Conservation (phyloP, 2,113 vertebrate genomes). For the Romanogobio albipinnatus region DNA sequence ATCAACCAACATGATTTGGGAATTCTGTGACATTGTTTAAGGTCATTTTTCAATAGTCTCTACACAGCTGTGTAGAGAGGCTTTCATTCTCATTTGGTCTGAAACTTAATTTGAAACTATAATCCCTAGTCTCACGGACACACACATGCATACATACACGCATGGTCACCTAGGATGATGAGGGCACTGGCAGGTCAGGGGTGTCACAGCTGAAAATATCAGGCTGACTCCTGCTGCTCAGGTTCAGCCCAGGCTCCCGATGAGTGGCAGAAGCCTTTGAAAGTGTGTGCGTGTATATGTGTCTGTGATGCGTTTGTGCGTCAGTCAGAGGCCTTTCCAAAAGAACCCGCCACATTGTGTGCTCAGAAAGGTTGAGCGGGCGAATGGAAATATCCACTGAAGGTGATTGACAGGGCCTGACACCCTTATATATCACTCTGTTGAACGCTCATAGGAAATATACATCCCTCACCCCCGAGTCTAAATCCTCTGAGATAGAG, state of each 20-base stretch:
- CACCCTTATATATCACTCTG: constrained; percentile 48
- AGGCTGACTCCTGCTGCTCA: constrained; percentile 46
- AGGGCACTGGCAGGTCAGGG: constrained; percentile 50
- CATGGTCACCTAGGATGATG: constrained; percentile 13
- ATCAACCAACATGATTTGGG: neutral
- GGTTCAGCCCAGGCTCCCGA: constrained; percentile 35
- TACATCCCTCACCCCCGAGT: neutral
- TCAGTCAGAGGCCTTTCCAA: constrained; percentile 40
- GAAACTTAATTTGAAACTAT: constrained; percentile 30
- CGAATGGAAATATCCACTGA: constrained; percentile 54
- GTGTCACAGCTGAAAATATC: constrained; percentile 58
- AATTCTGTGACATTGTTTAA: neutral
- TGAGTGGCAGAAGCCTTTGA: constrained; percentile 57
- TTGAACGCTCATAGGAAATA: constrained; percentile 31
- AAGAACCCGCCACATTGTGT: constrained; percentile 22
- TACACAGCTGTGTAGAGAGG: neutral
- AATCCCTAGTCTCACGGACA: neutral
- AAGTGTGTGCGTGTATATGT: constrained; percentile 11
- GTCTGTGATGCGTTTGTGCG: constrained; percentile 24
- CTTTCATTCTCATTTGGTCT: neutral
- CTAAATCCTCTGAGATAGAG: neutral
- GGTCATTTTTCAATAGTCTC: neutral
- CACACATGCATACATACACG: constrained; percentile 9
- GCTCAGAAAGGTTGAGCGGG: constrained; percentile 38
- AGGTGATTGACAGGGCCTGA: constrained; percentile 50